Evolutionary conservation across 37 sponge, comb jelly and placozoan species (phyloP).

Genomic region (Oscarella lobularis): DNA sequence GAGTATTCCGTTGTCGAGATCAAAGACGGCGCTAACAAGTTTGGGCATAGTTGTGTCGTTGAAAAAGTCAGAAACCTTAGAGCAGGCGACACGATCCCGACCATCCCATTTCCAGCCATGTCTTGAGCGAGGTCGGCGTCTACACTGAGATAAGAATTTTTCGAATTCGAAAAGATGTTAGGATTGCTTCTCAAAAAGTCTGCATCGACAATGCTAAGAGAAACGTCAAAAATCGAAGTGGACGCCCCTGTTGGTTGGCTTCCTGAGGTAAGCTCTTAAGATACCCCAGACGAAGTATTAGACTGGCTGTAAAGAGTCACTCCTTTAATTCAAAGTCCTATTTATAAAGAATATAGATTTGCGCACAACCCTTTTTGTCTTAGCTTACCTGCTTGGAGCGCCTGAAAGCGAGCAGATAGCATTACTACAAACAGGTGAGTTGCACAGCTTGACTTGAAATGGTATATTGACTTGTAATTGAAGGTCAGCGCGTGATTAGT

Average conservation of each 20-base stretch:
- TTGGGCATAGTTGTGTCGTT: constrained; percentile 34
- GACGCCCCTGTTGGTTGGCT: too few species aligned
- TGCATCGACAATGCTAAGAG: too few species aligned
- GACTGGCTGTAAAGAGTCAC: too few species aligned
- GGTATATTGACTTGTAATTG: too few species aligned
- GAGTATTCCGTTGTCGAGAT: constrained; percentile 4
- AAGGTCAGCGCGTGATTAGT: too few species aligned
- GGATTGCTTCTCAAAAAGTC: constrained; percentile 35
- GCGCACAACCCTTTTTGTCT: constrained; percentile 21
- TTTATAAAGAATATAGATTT: constrained; percentile 40
- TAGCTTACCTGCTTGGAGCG: background rate
- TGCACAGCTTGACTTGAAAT: too few species aligned
- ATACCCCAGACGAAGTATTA: too few species aligned
- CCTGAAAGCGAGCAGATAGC: too few species aligned
- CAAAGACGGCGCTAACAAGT: background rate
- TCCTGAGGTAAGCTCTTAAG: too few species aligned
- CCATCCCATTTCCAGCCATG: constrained; percentile 27
- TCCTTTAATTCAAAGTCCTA: constrained; percentile 33
- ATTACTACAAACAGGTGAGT: too few species aligned
- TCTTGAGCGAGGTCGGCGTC: constrained; percentile 22
- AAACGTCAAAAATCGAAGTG: too few species aligned
- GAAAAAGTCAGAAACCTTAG: constrained; percentile 5
- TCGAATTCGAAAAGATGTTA: constrained; percentile 9
- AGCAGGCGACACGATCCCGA: constrained; percentile 22
- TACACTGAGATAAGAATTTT: constrained; percentile 32